Evolutionary conservation across 2,113 vertebrate genomes (phyloP), one percentile per base, ranked within the genome.

Genomic region (Odobenus rosmarus): DNA sequence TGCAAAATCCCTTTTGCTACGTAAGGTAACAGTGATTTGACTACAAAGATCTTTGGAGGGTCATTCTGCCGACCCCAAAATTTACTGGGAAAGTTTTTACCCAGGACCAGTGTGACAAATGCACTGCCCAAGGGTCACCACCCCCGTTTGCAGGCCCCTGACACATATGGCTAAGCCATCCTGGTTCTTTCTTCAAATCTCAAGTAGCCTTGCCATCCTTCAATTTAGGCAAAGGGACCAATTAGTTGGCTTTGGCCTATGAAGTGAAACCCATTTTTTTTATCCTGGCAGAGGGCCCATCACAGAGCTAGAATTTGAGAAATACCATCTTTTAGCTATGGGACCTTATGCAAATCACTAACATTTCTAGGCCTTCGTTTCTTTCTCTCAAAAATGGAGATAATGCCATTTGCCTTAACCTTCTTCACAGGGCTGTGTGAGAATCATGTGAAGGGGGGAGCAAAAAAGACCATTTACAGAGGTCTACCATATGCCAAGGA

Each of bases 61-160:
- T 33, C 24, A 4, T 36, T 59, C 33, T 59, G 21, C 21, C 13
- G 15, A 24, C 42, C 19, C 16, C 15, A n/a, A 2, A 39, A 10
- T 24, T n/a, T 39, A 53, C 0, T 1, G 1, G 51, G 33, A 51
- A 82, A 49, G 31, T 13, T n/a, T 24, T 51, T 23, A 90, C 23
- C 9, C 2, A 14, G 46, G 13, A 26, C 19, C 24, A 57, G 26
- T 7, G 9, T 49, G 95, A 62, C 28, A 36, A 42, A 16, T 7
- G 7, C 1, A 57, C 28, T 3, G 18, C 3, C 1, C 24, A 14
- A 31, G 12, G 9, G 8, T 16, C 14, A 7, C 33, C 28, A 21
- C 12, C 42, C 11, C 11, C 19, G 4, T 26, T 19, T 53, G 14
- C 5, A n/a, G 33, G 18, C 1, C 39, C 9, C n/a, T 5, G 13